Conservation (phyloP, 2,113 vertebrate genomes). For the Epinephelus moara region DNA sequence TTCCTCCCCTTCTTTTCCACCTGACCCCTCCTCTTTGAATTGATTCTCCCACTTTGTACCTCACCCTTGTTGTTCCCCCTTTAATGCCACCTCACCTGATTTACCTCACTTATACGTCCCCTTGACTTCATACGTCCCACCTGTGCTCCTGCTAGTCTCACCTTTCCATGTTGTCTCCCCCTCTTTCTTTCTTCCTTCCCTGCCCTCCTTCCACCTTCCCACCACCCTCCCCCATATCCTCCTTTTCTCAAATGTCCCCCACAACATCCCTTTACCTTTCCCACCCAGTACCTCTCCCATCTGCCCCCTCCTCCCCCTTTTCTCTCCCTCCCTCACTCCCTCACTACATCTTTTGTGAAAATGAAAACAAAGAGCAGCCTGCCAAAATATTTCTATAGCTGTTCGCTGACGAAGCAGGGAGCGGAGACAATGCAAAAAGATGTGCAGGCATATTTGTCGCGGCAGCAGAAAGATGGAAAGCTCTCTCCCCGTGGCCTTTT, state of each 20-base stretch:
- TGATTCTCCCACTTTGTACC: constrained; percentile 32
- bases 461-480: constrained; percentile 77
- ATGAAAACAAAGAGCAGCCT: constrained; percentile 84
- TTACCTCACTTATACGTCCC: constrained; percentile 24
- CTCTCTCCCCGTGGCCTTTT: constrained; percentile 65
- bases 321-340: constrained; percentile 37
- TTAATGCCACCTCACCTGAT: constrained; percentile 25
- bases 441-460: constrained; percentile 82
- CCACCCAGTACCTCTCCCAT: constrained; percentile 18
- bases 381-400: constrained; percentile 86
- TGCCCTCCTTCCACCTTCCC: too few species aligned
- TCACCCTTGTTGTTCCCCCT: constrained; percentile 28
- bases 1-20: constrained; percentile 45
- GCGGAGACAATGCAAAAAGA: constrained; percentile 81
- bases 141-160: background rate
- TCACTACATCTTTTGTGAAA: constrained; percentile 82
- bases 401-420: constrained; percentile 82
- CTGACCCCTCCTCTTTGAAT: constrained; percentile 50
- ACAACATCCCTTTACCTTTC: constrained; percentile 62
- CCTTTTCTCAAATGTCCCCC: constrained; percentile 30
- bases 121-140: background rate
- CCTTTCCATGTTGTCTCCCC: background rate
- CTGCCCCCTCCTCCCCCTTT: background rate
- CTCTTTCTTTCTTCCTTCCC: background rate
- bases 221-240: background rate